Evolutionary conservation across 2,113 vertebrate species (phyloP).

Genomic region (Pyrgilauda ruficollis): DNA sequence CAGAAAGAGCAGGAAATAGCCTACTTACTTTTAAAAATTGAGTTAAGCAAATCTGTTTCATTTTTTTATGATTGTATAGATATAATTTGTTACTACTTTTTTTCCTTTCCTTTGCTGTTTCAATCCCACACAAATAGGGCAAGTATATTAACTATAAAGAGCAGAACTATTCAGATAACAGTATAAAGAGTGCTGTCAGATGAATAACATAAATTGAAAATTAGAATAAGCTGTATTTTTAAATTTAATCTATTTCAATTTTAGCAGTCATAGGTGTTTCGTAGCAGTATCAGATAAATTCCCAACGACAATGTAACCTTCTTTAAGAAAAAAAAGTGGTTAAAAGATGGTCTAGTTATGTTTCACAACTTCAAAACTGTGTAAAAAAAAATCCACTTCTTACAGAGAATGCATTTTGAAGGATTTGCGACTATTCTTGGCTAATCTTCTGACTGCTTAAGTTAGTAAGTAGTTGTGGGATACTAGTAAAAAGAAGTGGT

Average conservation of each 20-base stretch:
- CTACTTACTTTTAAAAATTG: not conserved
- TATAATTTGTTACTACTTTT: not conserved
- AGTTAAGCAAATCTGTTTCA: not conserved
- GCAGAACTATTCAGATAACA: not conserved
- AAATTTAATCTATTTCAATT: not conserved
- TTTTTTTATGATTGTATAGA: not conserved
- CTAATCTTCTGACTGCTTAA: not conserved
- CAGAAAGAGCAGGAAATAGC: not conserved
- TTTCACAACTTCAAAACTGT: not conserved
- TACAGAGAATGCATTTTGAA: not conserved
- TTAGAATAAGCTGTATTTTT: not conserved
- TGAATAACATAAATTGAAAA: not conserved
- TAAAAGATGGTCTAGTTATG: not conserved
- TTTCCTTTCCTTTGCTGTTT: not conserved
- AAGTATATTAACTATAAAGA: not conserved
- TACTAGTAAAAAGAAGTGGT: not conserved
- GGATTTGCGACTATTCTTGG: not conserved
- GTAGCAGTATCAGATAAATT: not conserved
- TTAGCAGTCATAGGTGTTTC: not conserved
- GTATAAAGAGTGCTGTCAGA: not conserved
- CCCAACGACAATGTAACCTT: not conserved
- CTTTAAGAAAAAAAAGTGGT: not conserved
- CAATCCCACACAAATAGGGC: not conserved
- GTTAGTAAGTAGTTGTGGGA: not conserved
- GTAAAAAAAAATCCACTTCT: not conserved